Evolutionary conservation across 2,797 vertebrate genomes (phyloP).

Genomic region (Tinamus major): DNA sequence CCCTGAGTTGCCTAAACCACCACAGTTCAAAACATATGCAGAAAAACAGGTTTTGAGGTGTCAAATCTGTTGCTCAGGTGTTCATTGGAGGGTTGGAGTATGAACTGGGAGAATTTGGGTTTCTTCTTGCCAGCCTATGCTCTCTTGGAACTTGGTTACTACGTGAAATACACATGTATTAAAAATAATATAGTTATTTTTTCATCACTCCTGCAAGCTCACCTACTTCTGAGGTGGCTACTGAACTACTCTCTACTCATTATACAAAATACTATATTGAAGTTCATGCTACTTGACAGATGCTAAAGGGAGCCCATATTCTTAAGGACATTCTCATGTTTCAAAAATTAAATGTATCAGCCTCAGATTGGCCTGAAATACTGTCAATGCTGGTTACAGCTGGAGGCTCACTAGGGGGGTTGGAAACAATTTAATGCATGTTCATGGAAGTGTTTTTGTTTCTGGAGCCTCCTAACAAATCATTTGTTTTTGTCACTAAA

Average conservation of each 20-base stretch:
- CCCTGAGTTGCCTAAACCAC: not conserved
- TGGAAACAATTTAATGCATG: not conserved
- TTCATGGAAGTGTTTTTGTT: not conserved
- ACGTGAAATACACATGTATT: not conserved
- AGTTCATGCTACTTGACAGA: not conserved
- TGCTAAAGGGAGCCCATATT: rapidly evolving
- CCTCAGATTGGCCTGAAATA: not conserved
- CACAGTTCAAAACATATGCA: not conserved
- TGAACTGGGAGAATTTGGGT: not conserved
- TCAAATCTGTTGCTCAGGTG: not conserved
- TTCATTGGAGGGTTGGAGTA: not conserved
- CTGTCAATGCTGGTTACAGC: not conserved
- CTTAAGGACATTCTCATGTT: not conserved
- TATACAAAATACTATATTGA: not conserved
- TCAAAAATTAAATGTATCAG: not conserved
- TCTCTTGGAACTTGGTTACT: not conserved
- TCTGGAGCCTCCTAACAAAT: not conserved
- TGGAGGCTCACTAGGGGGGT: not conserved
- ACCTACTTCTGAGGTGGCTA: not conserved
- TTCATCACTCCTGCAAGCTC: not conserved
- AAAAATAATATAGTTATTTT: not conserved
- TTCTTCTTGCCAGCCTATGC: not conserved
- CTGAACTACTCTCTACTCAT: not conserved
- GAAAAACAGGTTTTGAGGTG: not conserved
- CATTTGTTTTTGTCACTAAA: not conserved